Percentiles rank a stretch among this genome's conserved stretches.
phyloP scores from a whole-genome alignment of 2,113 vertebrate species.

The Brachypodius melanocephalos region DNA sequence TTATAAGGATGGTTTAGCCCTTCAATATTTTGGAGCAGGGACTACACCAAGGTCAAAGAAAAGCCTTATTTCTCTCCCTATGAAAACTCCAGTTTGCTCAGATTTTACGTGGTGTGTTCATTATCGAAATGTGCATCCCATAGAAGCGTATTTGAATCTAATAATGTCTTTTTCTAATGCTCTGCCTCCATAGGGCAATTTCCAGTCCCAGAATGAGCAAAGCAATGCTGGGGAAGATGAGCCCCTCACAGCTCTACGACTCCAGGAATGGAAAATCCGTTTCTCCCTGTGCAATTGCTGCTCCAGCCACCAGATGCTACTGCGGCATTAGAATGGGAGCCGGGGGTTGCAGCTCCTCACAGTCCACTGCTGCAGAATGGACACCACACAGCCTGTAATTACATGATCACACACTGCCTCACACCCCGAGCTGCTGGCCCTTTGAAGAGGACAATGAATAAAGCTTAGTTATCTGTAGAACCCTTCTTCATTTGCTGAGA shows the following conservation, averaged over 20 bases:
- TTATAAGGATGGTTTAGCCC: not conserved
- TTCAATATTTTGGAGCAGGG: not conserved
- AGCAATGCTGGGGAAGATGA: not conserved
- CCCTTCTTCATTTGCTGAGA: not conserved
- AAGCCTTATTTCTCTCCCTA: not conserved
- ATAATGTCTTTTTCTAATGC: not conserved
- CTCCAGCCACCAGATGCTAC: constrained; percentile 54
- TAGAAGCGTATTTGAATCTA: fast-evolving
- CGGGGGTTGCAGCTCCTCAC: fast-evolving
- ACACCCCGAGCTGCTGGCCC: not conserved
- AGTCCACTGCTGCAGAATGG: not conserved
- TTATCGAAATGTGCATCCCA: not conserved
- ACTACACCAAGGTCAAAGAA: not conserved
- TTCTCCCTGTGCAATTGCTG: not conserved
- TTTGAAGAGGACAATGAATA: not conserved
- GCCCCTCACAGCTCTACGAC: not conserved
- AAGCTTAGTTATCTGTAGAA: not conserved
- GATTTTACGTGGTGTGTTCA: not conserved
- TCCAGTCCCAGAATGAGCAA: not conserved
- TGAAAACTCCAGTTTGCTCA: not conserved
- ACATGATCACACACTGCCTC: not conserved
- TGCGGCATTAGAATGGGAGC: not conserved
- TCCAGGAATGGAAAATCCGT: not conserved
- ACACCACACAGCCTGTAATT: not conserved
- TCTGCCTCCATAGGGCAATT: not conserved